phyloP scores from a whole-genome alignment of 2,113 vertebrate genomes.

The Furnarius figulus region DNA sequence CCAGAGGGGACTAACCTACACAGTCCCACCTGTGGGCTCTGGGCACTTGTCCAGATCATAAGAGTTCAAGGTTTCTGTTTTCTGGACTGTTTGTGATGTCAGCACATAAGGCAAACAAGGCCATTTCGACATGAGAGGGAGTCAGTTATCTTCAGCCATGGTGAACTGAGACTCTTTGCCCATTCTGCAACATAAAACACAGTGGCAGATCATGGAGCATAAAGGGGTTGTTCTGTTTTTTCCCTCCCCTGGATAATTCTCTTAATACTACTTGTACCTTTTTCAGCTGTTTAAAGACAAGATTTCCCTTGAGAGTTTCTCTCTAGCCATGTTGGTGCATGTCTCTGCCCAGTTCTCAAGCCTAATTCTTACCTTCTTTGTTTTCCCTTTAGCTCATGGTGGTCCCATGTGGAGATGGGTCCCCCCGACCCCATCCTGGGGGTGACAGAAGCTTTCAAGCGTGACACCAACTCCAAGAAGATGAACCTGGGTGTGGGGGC shows the following conservation, averaged over 20 bases:
- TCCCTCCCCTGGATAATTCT: not conserved
- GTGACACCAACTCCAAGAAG: constrained; percentile 90
- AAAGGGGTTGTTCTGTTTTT: not conserved
- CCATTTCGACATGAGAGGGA: not conserved
- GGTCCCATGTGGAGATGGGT: constrained; percentile 93
- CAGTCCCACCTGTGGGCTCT: not conserved
- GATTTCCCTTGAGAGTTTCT: not conserved
- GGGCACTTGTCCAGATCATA: not conserved
- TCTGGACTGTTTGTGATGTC: not conserved
- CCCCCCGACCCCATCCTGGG: constrained; percentile 95
- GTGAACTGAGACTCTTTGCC: not conserved
- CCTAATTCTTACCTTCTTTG: not conserved
- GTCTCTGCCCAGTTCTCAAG: not conserved
- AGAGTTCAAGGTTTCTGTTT: not conserved
- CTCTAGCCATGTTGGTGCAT: rapidly evolving
- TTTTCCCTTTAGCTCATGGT: constrained; percentile 87
- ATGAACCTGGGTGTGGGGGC: constrained; percentile 97
- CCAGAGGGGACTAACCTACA: not conserved
- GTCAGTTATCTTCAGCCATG: not conserved
- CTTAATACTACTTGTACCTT: not conserved
- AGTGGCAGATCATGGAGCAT: not conserved
- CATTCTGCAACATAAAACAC: not conserved
- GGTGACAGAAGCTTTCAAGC: constrained; percentile 92
- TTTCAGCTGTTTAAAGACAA: not conserved
- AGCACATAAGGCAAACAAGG: not conserved